Evolutionary conservation across 2,888 invertebrate species (phyloP).

Genomic region (Drosophila melanocephala): DNA sequence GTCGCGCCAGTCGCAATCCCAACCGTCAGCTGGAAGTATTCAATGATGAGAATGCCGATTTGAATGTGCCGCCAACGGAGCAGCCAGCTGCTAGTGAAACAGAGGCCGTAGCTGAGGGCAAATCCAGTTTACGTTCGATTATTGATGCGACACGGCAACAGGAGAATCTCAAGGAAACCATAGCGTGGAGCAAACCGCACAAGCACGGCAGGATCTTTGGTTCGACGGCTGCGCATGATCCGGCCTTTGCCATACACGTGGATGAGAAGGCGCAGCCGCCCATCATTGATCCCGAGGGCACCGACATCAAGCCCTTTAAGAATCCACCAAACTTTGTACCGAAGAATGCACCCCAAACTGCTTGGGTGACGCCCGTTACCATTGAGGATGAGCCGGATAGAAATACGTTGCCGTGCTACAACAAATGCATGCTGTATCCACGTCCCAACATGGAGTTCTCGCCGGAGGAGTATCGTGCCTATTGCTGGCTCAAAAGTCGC

Average conservation of each 20-base stretch:
- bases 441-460: conserved; percentile 82
- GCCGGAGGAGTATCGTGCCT: conserved; percentile 82
- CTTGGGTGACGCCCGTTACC: conserved; percentile 81
- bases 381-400: conserved; percentile 73
- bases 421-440: conserved; percentile 83
- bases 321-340: conserved; percentile 69
- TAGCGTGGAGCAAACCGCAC: conserved; percentile 88
- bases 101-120: conserved; percentile 28
- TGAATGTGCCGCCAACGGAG: conserved; percentile 61
- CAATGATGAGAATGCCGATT: conserved; percentile 79
- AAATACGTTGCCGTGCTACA: conserved; percentile 77
- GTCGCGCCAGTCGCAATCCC: conserved; percentile 54
- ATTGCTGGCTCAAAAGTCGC: conserved; percentile 68
- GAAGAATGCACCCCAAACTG: conserved; percentile 72
- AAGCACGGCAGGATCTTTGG: conserved; percentile 75
- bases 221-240: conserved; percentile 48
- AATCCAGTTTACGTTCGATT: conserved; percentile 86
- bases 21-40: conserved; percentile 69
- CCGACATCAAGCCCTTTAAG: conserved; percentile 68
- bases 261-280: conserved; percentile 69
- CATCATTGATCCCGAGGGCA: conserved; percentile 56
- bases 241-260: conserved; percentile 82
- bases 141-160: conserved; percentile 87
- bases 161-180: conserved; percentile 90
- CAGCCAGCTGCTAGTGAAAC: conserved; percentile 4